Percentiles rank a stretch among this genome's conserved stretches.
phyloP scores from a whole-genome alignment of 2,888 invertebrate genomes.

The Panopea generosa region DNA sequence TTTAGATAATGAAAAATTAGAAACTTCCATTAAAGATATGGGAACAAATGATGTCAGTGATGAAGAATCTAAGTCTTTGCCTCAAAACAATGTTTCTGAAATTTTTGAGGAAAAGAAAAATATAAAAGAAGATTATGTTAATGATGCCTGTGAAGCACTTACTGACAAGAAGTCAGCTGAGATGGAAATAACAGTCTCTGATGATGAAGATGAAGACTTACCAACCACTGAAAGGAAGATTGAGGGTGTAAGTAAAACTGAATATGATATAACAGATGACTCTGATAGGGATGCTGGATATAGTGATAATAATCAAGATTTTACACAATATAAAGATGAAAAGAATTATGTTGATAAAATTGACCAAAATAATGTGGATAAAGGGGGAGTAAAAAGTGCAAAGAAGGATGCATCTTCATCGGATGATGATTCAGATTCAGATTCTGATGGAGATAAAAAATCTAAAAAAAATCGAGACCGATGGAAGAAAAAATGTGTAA shows the following conservation, averaged over 20 bases:
- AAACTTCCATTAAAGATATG: too few species aligned
- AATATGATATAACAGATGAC: slow-evolving; percentile 1
- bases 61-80: too few species aligned
- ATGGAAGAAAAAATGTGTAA: slow-evolving; percentile 31
- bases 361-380: background rate
- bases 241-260: background rate
- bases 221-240: background rate
- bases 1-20: too few species aligned
- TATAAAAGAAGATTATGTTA: too few species aligned
- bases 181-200: background rate
- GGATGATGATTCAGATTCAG: slow-evolving; percentile 6
- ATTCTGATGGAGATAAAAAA: slow-evolving; percentile 20
- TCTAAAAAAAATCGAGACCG: slow-evolving; percentile 32
- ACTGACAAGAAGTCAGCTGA: slow-evolving; percentile 5
- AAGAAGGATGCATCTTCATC: slow-evolving; percentile 5
- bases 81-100: too few species aligned
- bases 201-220: slow-evolving; percentile 5
- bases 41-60: too few species aligned
- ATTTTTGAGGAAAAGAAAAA: background rate
- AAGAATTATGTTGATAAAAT: background rate
- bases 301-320: too few species aligned
- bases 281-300: background rate
- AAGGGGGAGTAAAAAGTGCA: too few species aligned
- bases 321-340: background rate
- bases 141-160: too few species aligned